Percentiles rank a stretch among this genome's conserved stretches.
These are phyloP conservation scores for Hexactinellida sp. DNA, from an alignment of 37 sponge, comb jelly and placozoan species.

Conservation along the genomic window DNA sequence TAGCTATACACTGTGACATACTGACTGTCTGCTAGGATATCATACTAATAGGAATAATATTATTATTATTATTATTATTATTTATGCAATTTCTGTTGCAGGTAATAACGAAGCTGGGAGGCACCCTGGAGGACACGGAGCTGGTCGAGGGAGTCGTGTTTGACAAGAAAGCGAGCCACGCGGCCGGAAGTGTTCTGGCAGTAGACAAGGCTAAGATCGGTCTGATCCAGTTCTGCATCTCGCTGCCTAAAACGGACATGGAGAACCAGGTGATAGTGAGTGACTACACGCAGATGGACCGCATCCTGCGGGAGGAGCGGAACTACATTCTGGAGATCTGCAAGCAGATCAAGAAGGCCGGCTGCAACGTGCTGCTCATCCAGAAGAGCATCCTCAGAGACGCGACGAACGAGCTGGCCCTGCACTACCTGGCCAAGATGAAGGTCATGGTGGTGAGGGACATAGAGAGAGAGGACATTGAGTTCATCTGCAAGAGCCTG, in stretches of 20 bases:
- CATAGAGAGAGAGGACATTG: conserved; percentile 95
- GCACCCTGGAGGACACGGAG: conserved; percentile 97
- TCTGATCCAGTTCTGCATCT: conserved; percentile 96
- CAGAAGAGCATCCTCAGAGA: conserved; percentile 99
- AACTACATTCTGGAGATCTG: conserved; percentile 97
- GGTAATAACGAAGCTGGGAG: conserved; percentile 31
- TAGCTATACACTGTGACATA: not conserved
- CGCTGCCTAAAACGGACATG: conserved; percentile 99
- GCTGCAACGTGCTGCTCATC: conserved; percentile 93
- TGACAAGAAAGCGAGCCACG: conserved; percentile 81
- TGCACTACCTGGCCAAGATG: conserved; percentile 94
- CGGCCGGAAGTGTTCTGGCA: conserved; percentile 64
- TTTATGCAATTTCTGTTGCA: no score
- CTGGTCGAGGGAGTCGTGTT: conserved; percentile 96
- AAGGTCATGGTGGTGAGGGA: conserved; percentile 87
- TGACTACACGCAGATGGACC: conserved; percentile 99
- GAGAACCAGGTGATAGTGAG: conserved; percentile 95
- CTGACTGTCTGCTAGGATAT: no score
- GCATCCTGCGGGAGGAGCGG: conserved; percentile 85
- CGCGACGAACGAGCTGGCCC: conserved; percentile 89
- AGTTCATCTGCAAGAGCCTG: conserved; percentile 85
- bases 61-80: no score
- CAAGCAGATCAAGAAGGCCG: conserved; percentile 98
- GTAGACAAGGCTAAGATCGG: conserved; percentile 97
- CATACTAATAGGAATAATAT: no score